Base-by-base conservation (phyloP, 2,797 vertebrate genomes). In the Artibeus jamaicensis region DNA sequence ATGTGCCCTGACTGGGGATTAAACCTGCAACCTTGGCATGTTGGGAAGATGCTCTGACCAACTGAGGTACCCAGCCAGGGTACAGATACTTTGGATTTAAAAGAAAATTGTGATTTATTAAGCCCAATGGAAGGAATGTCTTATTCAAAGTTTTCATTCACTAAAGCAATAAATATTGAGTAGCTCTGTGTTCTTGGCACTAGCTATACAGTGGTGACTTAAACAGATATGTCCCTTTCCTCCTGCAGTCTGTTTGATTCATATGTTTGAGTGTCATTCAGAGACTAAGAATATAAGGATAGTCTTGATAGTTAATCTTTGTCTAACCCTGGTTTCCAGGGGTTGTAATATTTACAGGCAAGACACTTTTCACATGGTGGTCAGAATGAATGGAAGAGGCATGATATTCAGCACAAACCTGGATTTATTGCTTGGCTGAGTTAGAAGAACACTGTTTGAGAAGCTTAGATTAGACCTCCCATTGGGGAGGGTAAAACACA, bases 41-140 rank as follows among this genome's bases (percentile, higher is more conserved):
- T 65, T 65, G 62, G 32, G 62, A 18, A 65, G 62, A 65, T 65
- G 62, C 32, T n/a, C 29, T 16, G 6, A 32, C 15, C 32, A 65
- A n/a, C 62, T 65, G 62, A 65, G 14, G 29, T 65, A 65, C 62
- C 59, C 15, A 2, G 15, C 62, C 5, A 65, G 15, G 32, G 14
- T 92, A 18, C 2, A 86, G 18, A 53, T 87, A 24, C 12, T 77
- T 55, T 50, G 71, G 48, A 84, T 89, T 79, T 76, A 34, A 93
- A 86, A 84, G 77, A 65, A 57, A 96, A 55, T 6, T 53, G 6
- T 32, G 42, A 46, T 70, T 34, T 34, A 42, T 50, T 26, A 5
- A 57, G 32, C 19, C 34, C 3, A 55, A 11, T 39, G 67, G 48
- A 46, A n/a, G 68, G 68, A 29, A 5, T 6, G n/a, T 76, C 65